phyloP scores from a whole-genome alignment of 2,113 vertebrate genomes.

The Ptychochromis oligacanthus region DNA sequence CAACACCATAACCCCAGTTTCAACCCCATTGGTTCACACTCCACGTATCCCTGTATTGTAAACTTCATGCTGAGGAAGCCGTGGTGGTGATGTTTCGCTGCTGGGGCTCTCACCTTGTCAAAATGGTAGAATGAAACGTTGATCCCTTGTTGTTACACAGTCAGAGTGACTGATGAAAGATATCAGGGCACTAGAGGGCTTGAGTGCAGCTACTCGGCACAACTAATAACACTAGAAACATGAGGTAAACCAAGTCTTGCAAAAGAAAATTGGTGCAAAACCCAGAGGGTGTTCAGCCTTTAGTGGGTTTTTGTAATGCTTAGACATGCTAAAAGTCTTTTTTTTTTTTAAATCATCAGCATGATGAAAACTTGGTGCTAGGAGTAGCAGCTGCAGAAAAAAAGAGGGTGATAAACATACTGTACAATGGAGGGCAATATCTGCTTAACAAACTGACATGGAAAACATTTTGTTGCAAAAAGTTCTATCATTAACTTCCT shows the following conservation, averaged over 20 bases:
- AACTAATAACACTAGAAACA: not conserved
- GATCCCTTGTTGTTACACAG: slow-evolving; percentile 73
- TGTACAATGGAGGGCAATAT: not conserved
- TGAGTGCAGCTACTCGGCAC: not conserved
- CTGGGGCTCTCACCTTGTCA: slow-evolving; percentile 60
- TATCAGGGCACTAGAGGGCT: slow-evolving; percentile 20
- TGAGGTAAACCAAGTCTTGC: not conserved
- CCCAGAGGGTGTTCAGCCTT: not conserved
- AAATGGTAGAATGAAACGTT: slow-evolving; percentile 70
- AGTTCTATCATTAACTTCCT: not conserved
- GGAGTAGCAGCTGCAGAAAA: not conserved
- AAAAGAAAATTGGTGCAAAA: not conserved
- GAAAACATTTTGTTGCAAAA: not conserved
- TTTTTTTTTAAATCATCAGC: not conserved
- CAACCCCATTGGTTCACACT: slow-evolving; percentile 53
- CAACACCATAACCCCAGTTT: slow-evolving; percentile 35
- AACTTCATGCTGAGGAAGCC: slow-evolving; percentile 46
- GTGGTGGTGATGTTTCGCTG: slow-evolving; percentile 57
- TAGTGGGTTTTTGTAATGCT: not conserved
- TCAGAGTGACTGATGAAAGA: slow-evolving; percentile 76
- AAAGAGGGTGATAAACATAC: not conserved
- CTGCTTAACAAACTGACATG: not conserved
- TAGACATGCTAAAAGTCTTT: not conserved
- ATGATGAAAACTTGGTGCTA: not conserved
- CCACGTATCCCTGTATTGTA: slow-evolving; percentile 42